Evolutionary conservation across 2,797 vertebrate species (phyloP).

Genomic region (Anisognathus igniventris): DNA sequence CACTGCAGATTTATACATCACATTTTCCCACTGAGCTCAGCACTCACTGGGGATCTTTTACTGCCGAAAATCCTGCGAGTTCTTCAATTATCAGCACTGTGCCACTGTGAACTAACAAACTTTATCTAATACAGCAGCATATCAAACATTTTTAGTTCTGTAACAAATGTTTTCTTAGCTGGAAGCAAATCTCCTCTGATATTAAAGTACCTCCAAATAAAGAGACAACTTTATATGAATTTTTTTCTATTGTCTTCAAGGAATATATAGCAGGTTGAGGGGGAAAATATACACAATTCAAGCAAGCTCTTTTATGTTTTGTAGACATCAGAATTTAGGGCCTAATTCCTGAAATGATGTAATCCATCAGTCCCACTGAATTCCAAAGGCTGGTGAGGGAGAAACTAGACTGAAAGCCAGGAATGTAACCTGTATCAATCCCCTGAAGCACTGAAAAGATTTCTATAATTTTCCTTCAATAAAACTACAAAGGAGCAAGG

Average conservation of each 20-base stretch:
- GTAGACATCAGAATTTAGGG: background rate
- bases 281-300: background rate
- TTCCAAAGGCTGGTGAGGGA: background rate
- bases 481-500: background rate
- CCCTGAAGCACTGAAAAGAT: background rate
- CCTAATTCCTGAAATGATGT: background rate
- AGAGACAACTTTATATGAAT: background rate
- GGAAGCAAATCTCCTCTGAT: slow-evolving; percentile 4
- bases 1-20: background rate
- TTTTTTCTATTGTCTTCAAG: background rate
- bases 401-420: background rate
- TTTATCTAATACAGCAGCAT: background rate
- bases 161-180: slow-evolving; percentile 21
- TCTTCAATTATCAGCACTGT: background rate
- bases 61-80: background rate
- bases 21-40: background rate
- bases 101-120: background rate
- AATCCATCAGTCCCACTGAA: background rate
- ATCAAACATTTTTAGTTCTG: slow-evolving; percentile 3
- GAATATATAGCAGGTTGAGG: background rate
- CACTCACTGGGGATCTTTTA: background rate
- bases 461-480: background rate
- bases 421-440: background rate
- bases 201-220: background rate
- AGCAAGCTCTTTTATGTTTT: background rate